Evolutionary conservation across 2,888 invertebrate species (phyloP).

Genomic region (Machimus rusticus): DNA sequence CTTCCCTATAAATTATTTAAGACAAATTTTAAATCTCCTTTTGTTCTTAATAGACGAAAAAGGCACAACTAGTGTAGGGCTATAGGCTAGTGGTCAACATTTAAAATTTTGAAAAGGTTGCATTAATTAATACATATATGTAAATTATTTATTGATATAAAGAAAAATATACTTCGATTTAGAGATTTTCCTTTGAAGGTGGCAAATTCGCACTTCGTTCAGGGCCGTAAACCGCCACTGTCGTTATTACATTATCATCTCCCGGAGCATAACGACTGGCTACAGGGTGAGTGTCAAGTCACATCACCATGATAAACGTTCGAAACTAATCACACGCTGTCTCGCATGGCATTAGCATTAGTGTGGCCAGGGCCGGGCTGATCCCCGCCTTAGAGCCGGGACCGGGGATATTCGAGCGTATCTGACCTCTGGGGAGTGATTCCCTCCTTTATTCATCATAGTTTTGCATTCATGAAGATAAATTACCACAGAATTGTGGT

Average conservation of each 20-base stretch:
- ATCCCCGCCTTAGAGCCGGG: not conserved
- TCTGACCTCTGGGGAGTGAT: constrained; percentile 41
- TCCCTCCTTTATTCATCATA: constrained; percentile 40
- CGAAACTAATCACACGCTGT: constrained; percentile 32
- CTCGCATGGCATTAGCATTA: constrained; percentile 30
- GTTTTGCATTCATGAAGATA: constrained; percentile 40
- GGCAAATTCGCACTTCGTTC: constrained; percentile 20
- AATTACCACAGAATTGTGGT: constrained; percentile 41
- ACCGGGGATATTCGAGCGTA: not conserved
- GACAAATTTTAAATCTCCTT: too few species aligned
- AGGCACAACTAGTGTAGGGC: too few species aligned
- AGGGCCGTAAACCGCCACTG: not conserved
- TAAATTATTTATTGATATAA: not conserved
- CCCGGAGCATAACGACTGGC: constrained; percentile 3
- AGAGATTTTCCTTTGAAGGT: not conserved
- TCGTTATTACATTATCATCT: constrained; percentile 25
- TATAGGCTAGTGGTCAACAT: too few species aligned
- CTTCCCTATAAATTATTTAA: too few species aligned
- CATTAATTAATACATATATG: too few species aligned
- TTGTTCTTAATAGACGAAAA: too few species aligned
- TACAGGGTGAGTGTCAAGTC: constrained; percentile 15
- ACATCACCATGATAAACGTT: constrained; percentile 38
- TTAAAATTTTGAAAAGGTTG: too few species aligned
- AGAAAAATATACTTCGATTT: not conserved
- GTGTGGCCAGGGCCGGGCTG: not conserved